A percentile compares a stretch with the other conserved stretches of the same genome.
These are phyloP conservation scores for Lepisosteus oculatus DNA, from an alignment of 2,113 vertebrate species.

Conservation along the genomic window DNA sequence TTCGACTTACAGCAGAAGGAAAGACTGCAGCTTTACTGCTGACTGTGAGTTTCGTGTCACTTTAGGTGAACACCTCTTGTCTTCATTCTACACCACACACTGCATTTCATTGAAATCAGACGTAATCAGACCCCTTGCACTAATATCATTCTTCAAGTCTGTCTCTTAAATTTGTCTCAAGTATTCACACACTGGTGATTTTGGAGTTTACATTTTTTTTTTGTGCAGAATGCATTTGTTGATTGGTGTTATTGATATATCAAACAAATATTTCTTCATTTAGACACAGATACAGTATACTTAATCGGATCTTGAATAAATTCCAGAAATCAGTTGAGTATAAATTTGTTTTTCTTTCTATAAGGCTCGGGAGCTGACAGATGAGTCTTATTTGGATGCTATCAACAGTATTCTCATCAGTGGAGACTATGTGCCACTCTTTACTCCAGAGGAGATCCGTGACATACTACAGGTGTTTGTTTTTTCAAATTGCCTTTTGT, in stretches of 20 bases:
- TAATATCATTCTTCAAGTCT: too few species aligned
- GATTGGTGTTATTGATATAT: too few species aligned
- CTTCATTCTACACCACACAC: too few species aligned
- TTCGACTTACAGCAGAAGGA: conserved; percentile 26
- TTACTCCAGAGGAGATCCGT: conserved; percentile 27
- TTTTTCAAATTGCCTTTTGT: neutral
- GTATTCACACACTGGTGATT: too few species aligned
- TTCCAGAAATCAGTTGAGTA: neutral
- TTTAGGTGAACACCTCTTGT: too few species aligned
- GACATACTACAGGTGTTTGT: conserved; percentile 23
- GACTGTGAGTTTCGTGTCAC: conserved; percentile 16
- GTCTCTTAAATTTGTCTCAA: too few species aligned
- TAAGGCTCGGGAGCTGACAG: conserved; percentile 21
- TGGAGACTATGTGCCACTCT: conserved; percentile 26
- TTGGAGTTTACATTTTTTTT: too few species aligned
- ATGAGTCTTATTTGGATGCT: conserved; percentile 15
- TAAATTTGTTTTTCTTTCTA: neutral
- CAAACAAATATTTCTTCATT: too few species aligned
- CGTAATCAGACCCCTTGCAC: too few species aligned
- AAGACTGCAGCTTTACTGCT: conserved; percentile 25
- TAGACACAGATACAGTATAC: too few species aligned
- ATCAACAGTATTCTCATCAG: conserved; percentile 29
- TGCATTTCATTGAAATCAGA: too few species aligned
- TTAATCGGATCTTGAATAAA: neutral
- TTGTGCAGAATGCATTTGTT: too few species aligned